Conservation (phyloP, 2,888 invertebrate genomes). For the Linyphia triangularis region DNA sequence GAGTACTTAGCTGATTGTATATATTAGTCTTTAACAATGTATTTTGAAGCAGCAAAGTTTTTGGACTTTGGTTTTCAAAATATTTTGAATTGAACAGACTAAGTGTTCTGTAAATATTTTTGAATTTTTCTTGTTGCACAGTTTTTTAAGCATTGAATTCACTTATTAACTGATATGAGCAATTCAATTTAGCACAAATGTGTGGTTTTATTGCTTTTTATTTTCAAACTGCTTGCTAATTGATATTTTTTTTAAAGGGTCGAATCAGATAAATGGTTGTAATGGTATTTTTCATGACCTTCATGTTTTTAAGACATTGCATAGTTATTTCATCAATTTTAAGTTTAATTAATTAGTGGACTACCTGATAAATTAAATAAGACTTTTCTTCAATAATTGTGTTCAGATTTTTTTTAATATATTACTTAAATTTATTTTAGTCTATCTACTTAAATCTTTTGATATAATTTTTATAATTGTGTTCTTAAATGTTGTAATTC, state of each 20-base stretch:
- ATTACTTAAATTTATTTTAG: too few relatives aligned
- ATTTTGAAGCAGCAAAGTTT: background rate
- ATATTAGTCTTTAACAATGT: background rate
- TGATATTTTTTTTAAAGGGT: background rate
- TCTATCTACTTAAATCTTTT: too few relatives aligned
- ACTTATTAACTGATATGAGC: background rate
- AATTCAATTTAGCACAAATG: background rate
- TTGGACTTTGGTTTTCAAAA: background rate
- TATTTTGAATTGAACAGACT: background rate
- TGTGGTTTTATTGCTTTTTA: background rate
- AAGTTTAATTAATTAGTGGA: too few relatives aligned
- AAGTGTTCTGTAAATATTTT: slow-evolving; percentile 1
- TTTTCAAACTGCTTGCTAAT: background rate
- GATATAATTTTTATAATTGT: too few relatives aligned
- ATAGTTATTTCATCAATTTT: too few relatives aligned
- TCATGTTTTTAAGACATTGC: background rate
- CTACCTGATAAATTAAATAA: too few relatives aligned
- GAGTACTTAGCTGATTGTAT: background rate
- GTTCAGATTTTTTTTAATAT: too few relatives aligned
- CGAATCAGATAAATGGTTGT: background rate
- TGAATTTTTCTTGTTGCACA: background rate
- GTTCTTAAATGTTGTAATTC: too few relatives aligned
- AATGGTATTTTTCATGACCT: background rate
- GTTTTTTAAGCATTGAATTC: background rate
- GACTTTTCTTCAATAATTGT: too few relatives aligned